Base-by-base conservation (phyloP, 2,113 vertebrate species). In the Ictidomys tridecemlineatus region DNA sequence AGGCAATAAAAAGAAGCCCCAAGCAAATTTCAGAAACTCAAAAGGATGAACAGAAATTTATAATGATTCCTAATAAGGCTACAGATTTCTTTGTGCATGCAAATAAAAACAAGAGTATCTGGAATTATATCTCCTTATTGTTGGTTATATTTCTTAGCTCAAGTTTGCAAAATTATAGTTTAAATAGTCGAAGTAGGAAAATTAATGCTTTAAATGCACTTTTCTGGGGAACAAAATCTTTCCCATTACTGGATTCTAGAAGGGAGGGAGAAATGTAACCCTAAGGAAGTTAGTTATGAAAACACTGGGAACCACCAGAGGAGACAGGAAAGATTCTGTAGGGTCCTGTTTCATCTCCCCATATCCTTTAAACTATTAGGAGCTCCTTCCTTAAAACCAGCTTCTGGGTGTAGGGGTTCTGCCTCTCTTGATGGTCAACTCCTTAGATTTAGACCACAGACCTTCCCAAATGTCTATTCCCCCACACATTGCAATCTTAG, bases 1-100 rank as follows among this genome's bases (percentile, higher is more conserved):
- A 74, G 45, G 11, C 45, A 91, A 85, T 79, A 63, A 85, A 91
- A 95, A 88, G 28, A 73, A 39, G 67, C 17, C 37, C 9, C 39
- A 72, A 76, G n/a, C 77, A 89, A 67, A 94, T 95, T 95, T 83
- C 14, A 74, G 91, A 34, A 61, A 73, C 58, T 92, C 11, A 78
- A 77, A 96, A 95, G 65, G 16, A 51, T 37, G 85, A 76, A 79
- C 14, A 86, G 28, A 93, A 85, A 88, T 53, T 6, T 86, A 32
- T 78, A 87, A 86, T 67, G 58, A 94, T 78, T 85, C 22, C 26
- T 80, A 70, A 63, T 65, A 78, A 89, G 58, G 42, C 30, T 34
- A 30, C 1, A 63, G 12, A 74, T 90, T 73, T 89, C 45, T 63
- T 13, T 39, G 30, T 69, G 11, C 34, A 77, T 20, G 4, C 34